Percentiles rank a stretch among this genome's conserved stretches.
Conservation (phyloP, 2,113 vertebrate species). For the Dipodomys stephensi region DNA sequence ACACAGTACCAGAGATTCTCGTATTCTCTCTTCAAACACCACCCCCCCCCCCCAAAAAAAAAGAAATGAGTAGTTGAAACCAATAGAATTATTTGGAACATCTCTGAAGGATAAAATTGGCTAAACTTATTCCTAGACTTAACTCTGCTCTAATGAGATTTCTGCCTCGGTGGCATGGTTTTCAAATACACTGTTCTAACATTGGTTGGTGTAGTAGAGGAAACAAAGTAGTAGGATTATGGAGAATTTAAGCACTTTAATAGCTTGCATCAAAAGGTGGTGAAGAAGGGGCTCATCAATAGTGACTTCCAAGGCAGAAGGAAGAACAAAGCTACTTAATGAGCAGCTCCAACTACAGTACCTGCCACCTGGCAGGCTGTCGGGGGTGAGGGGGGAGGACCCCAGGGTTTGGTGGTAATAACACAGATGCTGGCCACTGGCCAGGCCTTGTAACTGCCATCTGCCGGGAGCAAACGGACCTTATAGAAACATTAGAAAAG, state of each 20-base stretch:
- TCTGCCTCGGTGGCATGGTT: neutral
- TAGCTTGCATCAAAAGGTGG: neutral
- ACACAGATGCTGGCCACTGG: conserved; percentile 26
- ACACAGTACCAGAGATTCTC: neutral
- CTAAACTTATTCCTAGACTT: neutral
- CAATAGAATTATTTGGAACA: neutral
- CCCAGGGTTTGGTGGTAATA: neutral
- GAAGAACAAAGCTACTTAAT: neutral
- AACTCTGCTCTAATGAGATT: neutral
- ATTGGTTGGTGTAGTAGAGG: neutral
- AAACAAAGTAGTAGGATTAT: neutral
- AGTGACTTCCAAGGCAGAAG: neutral
- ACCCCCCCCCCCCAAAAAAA: neutral
- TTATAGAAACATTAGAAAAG: neutral
- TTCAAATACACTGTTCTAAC: neutral
- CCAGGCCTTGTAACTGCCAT: neutral
- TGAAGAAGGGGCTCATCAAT: neutral
- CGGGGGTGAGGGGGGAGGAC: neutral
- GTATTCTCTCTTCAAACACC: too few species aligned
- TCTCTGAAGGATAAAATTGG: neutral
- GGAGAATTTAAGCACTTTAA: neutral
- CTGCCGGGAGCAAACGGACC: neutral
- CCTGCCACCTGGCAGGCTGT: neutral
- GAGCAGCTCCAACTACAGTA: neutral
- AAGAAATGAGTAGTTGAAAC: neutral